These are phyloP conservation scores for Columba livia DNA, from an alignment of 2,113 vertebrate species.

Conservation along the genomic window DNA sequence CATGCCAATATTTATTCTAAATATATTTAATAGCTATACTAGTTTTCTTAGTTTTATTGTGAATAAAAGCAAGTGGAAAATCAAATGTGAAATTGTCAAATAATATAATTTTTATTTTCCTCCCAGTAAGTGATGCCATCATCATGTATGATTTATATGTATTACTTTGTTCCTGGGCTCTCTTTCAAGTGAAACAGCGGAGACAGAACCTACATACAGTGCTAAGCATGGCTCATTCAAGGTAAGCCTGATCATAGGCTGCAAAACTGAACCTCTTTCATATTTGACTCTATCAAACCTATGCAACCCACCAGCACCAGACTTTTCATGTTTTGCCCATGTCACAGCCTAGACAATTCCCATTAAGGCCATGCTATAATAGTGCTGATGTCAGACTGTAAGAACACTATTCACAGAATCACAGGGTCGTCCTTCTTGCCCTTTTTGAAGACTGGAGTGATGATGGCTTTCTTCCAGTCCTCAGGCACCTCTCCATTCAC, in stretches of 20 bases:
- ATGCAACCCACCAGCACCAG: not conserved
- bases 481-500: not conserved
- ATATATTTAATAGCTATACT: not conserved
- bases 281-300: not conserved
- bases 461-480: too few relatives aligned
- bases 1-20: not conserved
- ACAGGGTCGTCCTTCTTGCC: too few relatives aligned
- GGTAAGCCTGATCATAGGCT: not conserved
- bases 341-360: not conserved
- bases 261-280: not conserved
- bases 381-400: not conserved
- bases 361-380: too few relatives aligned
- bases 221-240: not conserved
- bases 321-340: not conserved
- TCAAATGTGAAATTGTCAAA: not conserved
- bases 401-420: not conserved
- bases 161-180: not conserved
- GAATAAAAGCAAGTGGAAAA: not conserved
- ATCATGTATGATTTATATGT: not conserved
- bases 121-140: not conserved
- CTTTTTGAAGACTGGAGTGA: too few relatives aligned
- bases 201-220: not conserved
- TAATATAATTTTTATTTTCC: not conserved
- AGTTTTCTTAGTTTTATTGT: not conserved
- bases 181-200: not conserved